Percentiles rank a stretch among this genome's conserved stretches.
Conservation (phyloP, 30 jellyfish, hydroid and myxozoan species). For the Chrysaora quinquecirrha region DNA sequence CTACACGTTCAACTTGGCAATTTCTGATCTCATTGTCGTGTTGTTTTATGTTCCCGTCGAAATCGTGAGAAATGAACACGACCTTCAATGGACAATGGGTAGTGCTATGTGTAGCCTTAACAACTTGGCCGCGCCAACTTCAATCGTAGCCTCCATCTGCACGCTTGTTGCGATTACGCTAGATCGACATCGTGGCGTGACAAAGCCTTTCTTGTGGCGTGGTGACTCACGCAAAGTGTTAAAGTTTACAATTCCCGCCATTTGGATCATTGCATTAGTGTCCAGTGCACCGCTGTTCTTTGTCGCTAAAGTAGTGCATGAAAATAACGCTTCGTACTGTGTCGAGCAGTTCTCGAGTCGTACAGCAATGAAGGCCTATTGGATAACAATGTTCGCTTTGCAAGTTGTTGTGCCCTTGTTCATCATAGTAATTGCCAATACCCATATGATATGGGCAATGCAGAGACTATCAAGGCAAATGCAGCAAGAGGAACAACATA, state of each 20-base stretch:
- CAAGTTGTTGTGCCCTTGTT: constrained; percentile 69
- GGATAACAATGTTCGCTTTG: constrained; percentile 81
- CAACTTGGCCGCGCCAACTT: constrained; percentile 69
- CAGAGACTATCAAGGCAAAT: constrained; percentile 2
- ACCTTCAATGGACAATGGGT: constrained; percentile 90
- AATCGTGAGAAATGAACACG: constrained; percentile 75
- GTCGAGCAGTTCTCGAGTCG: constrained; percentile 67
- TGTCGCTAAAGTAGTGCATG: constrained; percentile 15
- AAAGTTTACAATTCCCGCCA: constrained; percentile 63
- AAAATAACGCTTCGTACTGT: constrained; percentile 56
- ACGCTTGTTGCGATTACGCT: constrained; percentile 94
- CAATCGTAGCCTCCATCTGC: constrained; percentile 79
- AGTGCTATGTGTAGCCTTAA: constrained; percentile 69
- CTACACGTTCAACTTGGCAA: constrained; percentile 91
- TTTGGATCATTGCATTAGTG: constrained; percentile 80
- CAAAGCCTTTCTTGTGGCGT: constrained; percentile 93
- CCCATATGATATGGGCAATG: constrained; percentile 73
- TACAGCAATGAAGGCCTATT: constrained; percentile 25
- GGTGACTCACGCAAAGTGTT: constrained; percentile 74
- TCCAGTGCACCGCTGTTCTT: constrained; percentile 74
- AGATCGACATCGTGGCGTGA: constrained; percentile 93
- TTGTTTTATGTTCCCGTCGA: constrained; percentile 87
- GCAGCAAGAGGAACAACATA: constrained; percentile 47
- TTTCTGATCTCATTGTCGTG: constrained; percentile 72
- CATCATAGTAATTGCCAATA: constrained; percentile 71